phyloP scores from a whole-genome alignment of 2,888 invertebrate genomes.

The Mechanitis mazaeus region DNA sequence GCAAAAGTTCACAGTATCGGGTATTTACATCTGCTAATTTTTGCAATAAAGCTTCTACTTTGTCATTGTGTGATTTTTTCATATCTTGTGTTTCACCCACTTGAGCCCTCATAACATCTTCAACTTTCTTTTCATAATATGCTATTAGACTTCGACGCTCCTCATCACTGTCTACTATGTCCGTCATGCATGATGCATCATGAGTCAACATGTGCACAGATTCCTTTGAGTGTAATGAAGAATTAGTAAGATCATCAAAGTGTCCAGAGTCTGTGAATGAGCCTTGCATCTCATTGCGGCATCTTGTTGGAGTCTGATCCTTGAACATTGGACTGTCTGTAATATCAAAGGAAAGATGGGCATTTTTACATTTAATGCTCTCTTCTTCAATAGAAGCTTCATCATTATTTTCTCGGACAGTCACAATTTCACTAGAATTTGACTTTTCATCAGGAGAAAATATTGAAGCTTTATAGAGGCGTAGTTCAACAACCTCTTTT shows the following conservation, averaged over 20 bases:
- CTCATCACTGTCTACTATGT: constrained; percentile 76
- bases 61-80: constrained; percentile 87
- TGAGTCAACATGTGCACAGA: constrained; percentile 77
- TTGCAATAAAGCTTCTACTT: constrained; percentile 83
- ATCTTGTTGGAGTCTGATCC: constrained; percentile 62
- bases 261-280: constrained; percentile 91
- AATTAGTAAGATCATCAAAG: constrained; percentile 87
- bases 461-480: constrained; percentile 86
- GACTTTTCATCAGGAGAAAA: constrained; percentile 88
- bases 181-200: constrained; percentile 73
- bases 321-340: constrained; percentile 70
- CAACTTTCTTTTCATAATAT: constrained; percentile 84
- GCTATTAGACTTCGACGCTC: constrained; percentile 82
- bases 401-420: constrained; percentile 82
- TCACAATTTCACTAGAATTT: constrained; percentile 84
- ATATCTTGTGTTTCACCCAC: constrained; percentile 82
- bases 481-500: constrained; percentile 87
- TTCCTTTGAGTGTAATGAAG: constrained; percentile 86
- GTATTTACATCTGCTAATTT: constrained; percentile 85
- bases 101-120: constrained; percentile 81
- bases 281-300: constrained; percentile 80
- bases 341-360: constrained; percentile 63
- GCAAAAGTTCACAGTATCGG: constrained; percentile 85
- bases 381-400: constrained; percentile 52
- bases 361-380: constrained; percentile 63